phyloP scores from a whole-genome alignment of 23 tunicate species.

The Phallusia fumigata region DNA sequence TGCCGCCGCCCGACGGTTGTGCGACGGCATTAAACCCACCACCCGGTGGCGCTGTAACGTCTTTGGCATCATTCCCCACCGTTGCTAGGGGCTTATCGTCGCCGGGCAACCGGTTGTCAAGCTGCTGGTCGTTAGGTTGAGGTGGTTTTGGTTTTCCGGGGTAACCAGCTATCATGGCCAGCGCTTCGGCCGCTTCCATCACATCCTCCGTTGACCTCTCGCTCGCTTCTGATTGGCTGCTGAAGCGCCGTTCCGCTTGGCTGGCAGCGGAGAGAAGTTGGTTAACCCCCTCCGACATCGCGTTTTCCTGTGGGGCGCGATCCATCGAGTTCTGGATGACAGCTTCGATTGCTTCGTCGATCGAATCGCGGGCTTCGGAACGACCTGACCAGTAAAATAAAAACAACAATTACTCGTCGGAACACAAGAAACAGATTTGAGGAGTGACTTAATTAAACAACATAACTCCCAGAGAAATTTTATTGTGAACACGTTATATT shows the following conservation, averaged over 20 bases:
- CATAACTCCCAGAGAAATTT: too few relatives aligned
- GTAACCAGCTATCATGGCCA: constrained; percentile 63
- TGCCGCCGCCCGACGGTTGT: neutral
- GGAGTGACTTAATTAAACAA: too few relatives aligned
- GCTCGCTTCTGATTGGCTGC: constrained; percentile 42
- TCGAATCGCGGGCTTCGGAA: constrained; percentile 44
- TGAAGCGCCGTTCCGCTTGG: constrained; percentile 29
- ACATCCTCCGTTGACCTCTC: constrained; percentile 47
- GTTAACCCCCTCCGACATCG: constrained; percentile 35
- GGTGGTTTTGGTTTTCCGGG: constrained; percentile 14
- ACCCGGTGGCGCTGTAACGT: neutral
- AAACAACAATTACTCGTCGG: too few relatives aligned
- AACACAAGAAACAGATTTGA: too few relatives aligned
- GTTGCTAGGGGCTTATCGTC: neutral
- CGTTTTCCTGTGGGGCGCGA: neutral
- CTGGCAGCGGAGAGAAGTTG: constrained; percentile 38
- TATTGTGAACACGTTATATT: too few relatives aligned
- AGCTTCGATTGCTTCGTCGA: constrained; percentile 76
- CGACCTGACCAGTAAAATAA: neutral
- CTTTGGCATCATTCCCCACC: neutral
- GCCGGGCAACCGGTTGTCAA: constrained; percentile 7
- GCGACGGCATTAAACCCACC: neutral
- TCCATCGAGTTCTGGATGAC: constrained; percentile 41
- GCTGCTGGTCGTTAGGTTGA: neutral
- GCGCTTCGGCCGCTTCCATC: constrained; percentile 74